These are phyloP conservation scores for Eustalomyia histrio DNA, from an alignment of 2,888 invertebrate species.

Conservation along the genomic window DNA sequence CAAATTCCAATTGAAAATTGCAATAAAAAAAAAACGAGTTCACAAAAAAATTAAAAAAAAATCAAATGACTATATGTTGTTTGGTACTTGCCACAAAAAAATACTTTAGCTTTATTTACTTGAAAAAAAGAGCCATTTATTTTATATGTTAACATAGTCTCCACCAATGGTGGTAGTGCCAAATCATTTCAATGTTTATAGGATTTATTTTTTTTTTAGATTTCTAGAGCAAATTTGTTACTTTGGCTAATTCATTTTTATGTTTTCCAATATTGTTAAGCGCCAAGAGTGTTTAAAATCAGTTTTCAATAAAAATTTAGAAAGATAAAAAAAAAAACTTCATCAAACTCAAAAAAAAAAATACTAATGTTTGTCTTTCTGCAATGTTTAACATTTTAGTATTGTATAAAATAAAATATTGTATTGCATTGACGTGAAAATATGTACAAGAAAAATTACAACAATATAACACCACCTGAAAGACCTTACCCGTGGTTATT, in stretches of 20 bases:
- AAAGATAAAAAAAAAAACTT: slow-evolving; percentile 24
- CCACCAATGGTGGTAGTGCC: neutral
- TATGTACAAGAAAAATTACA: slow-evolving; percentile 40
- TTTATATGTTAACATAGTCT: neutral
- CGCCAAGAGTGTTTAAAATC: slow-evolving; percentile 52
- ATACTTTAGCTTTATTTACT: neutral
- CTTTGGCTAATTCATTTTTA: slow-evolving; percentile 13
- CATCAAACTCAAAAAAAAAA: slow-evolving; percentile 5
- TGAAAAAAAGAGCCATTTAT: neutral
- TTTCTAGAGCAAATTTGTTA: slow-evolving; percentile 56
- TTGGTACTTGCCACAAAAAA: neutral
- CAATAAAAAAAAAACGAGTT: neutral
- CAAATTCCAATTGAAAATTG: neutral
- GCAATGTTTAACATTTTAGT: neutral
- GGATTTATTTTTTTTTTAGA: slow-evolving; percentile 19
- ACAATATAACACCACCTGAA: slow-evolving; percentile 44
- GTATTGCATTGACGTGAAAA: slow-evolving; percentile 46
- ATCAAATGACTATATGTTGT: too few relatives aligned
- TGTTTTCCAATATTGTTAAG: slow-evolving; percentile 15
- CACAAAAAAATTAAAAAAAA: neutral
- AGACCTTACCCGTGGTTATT: slow-evolving; percentile 42
- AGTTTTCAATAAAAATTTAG: slow-evolving; percentile 4
- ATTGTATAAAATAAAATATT: slow-evolving; percentile 11
- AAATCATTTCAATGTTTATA: neutral
- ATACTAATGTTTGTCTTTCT: neutral